phyloP scores from a whole-genome alignment of 2,113 vertebrate genomes.

The Lagenorhynchus albirostris region DNA sequence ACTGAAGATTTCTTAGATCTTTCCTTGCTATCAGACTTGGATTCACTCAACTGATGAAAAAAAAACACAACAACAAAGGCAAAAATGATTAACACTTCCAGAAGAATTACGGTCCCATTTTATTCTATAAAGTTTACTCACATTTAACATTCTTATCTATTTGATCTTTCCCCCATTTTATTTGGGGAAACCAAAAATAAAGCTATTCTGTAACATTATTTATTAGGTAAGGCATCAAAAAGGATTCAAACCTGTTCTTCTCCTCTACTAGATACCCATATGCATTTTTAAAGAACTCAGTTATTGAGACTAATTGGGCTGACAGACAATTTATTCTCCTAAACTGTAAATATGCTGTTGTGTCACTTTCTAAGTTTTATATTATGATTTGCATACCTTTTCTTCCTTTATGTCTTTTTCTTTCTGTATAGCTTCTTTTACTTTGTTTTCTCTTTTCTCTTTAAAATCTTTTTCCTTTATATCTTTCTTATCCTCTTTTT shows the following conservation, averaged over 20 bases:
- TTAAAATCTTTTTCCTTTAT: conserved; percentile 87
- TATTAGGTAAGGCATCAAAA: background rate
- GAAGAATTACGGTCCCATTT: background rate
- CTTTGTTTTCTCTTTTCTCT: conserved; percentile 90
- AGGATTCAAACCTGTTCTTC: background rate
- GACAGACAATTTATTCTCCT: conserved; percentile 39
- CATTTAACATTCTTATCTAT: background rate
- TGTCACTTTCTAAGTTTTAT: conserved; percentile 46
- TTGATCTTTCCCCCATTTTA: background rate
- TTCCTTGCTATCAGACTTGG: conserved; percentile 89
- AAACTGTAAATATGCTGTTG: conserved; percentile 20
- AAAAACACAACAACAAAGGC: background rate
- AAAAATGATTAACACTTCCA: background rate
- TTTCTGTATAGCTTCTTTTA: conserved; percentile 87
- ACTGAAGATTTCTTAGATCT: conserved; percentile 86
- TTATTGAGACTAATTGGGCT: background rate
- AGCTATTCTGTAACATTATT: background rate
- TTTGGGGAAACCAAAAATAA: background rate
- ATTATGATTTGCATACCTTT: conserved; percentile 78
- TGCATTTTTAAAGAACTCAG: background rate
- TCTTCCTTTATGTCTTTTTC: conserved; percentile 90
- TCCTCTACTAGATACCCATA: background rate
- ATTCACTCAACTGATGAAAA: conserved; percentile 83
- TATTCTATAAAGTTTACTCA: background rate
- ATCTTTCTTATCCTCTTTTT: conserved; percentile 87